Evolutionary conservation across 2,797 vertebrate species (phyloP), one percentile per base, ranked within the genome.

Genomic region (Siniperca scherzeri): DNA sequence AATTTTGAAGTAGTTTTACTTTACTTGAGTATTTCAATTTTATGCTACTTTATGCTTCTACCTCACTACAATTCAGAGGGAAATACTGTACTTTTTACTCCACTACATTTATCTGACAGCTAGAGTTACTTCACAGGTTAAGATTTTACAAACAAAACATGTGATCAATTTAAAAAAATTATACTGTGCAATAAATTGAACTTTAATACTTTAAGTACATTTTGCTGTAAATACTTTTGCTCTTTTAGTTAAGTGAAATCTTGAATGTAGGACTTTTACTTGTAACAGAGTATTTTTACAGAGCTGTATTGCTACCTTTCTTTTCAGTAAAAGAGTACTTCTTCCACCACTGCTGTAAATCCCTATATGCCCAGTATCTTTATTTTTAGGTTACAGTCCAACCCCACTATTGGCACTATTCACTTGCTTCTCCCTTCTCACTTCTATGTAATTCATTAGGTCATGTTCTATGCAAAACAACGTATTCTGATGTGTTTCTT

Each of bases 361-460:
- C 42, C 42, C 12, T 21, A 4, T 22, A 2, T 21, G 7, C 13
- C 38, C 53, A 27, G 36, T 16, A 40, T 17, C 19, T 36, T 13
- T 16, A 25, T 16, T 11, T 22, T 7, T 19, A 46, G 46, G 22
- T 30, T 25, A 46, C 38, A 56, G 19, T n/a, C 12, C 6, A 5
- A 3, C 16, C 4, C 3, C 10, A 48, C 30, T 27, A 0, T 3
- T 17, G 13, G 3, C 52, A 9, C 11, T 1, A 0, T 56, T n/a
- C 52, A 48, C 36, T 16, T 21, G 0, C 42, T n/a, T 13, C 27
- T 59, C 25, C 4, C 7, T 59, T 2, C 2, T 56, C 21, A 16
- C 30, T 9, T 40, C 27, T 6, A 30, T 22, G 46, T 21, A 57
- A 9, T 46, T 61, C 5, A 52, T 52, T 3, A 25, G 16, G 22